A percentile compares a stretch with the other conserved stretches of the same genome.
Evolutionary conservation across 1,140 invertebrate species (phyloP).

Genomic region (Sminthurinus signatus): DNA sequence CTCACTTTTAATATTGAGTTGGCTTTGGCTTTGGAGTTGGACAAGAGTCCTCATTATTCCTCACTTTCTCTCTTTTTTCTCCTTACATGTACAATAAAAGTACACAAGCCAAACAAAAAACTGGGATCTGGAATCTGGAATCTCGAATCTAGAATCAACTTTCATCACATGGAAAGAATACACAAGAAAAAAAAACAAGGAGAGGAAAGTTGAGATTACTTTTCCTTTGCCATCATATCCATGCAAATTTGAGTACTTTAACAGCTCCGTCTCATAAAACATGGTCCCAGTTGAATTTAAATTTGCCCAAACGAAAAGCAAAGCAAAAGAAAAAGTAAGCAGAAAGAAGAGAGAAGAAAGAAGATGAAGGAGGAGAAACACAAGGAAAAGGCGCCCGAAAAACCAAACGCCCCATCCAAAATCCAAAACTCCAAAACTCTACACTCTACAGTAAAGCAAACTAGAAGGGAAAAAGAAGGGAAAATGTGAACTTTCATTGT

Average conservation of each 20-base stretch:
- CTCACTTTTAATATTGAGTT: no score
- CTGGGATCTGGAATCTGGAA: neutral
- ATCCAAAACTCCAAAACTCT: no score
- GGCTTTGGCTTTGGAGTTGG: no score
- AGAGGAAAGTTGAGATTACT: conserved; percentile 27
- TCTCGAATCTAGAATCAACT: neutral
- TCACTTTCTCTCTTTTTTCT: neutral
- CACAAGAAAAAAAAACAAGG: neutral
- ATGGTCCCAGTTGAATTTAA: conserved; percentile 26
- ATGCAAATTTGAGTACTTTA: conserved; percentile 28
- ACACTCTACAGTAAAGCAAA: no score
- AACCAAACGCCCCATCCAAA: no score
- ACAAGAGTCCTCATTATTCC: neutral
- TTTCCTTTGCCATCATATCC: conserved; percentile 24
- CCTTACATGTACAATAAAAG: neutral
- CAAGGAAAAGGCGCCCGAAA: no score
- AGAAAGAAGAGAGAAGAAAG: conserved; percentile 2
- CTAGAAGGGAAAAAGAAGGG: conserved; percentile 9
- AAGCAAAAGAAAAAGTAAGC: no score
- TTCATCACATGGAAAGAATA: neutral
- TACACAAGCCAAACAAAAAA: neutral
- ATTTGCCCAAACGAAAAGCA: conserved; percentile 16
- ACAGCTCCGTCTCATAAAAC: conserved; percentile 29
- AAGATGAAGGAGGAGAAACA: neutral
- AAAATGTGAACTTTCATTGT: conserved; percentile 5